These are phyloP conservation scores for Apomyelois bistriatella DNA, from an alignment of 2,888 invertebrate species.

Conservation along the genomic window DNA sequence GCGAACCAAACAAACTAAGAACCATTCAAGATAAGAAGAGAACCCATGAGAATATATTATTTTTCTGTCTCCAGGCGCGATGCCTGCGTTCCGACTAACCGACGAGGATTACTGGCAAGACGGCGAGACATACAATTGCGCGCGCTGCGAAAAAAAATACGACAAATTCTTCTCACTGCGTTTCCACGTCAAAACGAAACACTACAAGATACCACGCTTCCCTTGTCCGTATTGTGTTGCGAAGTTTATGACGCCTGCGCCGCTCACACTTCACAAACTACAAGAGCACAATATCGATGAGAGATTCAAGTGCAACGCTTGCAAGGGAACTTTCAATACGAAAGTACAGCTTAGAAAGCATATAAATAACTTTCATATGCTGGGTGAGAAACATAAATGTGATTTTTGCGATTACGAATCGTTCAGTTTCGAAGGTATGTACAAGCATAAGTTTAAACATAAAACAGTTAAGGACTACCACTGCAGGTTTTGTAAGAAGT, in stretches of 20 bases:
- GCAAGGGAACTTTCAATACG: constrained; percentile 52
- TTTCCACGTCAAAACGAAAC: constrained; percentile 51
- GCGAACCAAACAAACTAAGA: too few relatives aligned
- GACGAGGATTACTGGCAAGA: constrained; percentile 44
- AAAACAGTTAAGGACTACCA: constrained; percentile 60
- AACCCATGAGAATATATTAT: constrained; percentile 22
- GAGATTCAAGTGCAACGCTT: constrained; percentile 57
- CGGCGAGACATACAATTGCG: constrained; percentile 38
- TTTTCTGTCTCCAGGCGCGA: constrained; percentile 49
- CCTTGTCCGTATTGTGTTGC: constrained; percentile 42
- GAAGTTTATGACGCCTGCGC: constrained; percentile 47
- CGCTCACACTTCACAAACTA: constrained; percentile 49
- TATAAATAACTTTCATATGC: constrained; percentile 59
- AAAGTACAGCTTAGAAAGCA: constrained; percentile 50
- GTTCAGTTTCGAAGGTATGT: constrained; percentile 46
- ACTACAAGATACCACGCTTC: constrained; percentile 47
- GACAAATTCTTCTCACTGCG: constrained; percentile 40
- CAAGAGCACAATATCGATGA: constrained; percentile 55
- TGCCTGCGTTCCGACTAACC: constrained; percentile 36
- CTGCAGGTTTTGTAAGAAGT: constrained; percentile 65
- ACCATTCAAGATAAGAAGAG: too few relatives aligned
- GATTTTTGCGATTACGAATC: constrained; percentile 57
- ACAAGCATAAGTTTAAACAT: constrained; percentile 64
- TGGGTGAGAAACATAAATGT: constrained; percentile 55
- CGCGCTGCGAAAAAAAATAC: constrained; percentile 46